Base-by-base conservation (phyloP, 2,113 vertebrate genomes). In the Anolis sagrei region DNA sequence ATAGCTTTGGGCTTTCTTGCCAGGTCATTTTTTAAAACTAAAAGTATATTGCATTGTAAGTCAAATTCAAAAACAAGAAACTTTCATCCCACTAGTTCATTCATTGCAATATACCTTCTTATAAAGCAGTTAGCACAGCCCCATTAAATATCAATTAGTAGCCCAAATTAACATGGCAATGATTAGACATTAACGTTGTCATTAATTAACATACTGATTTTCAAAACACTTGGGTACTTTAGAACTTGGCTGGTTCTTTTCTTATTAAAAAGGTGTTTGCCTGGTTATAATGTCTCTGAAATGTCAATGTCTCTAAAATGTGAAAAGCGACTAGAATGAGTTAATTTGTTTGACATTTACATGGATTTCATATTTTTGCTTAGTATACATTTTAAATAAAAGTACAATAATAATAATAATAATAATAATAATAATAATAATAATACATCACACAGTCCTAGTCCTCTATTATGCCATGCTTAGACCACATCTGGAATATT, bases 71-170 rank as follows among this genome's bases (percentile, higher is more conserved):
- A 84, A 93, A 89, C 89, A 90, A 94, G 93, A 81, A 94, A 89
- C 91, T 94, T 91, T 86, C 89, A 90, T 89, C 89, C 90, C 87
- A 89, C 74, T 85, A 44, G 88, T 84, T 88, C 79, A 87, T 95
- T 92, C 95, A 51, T 96, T 95, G 96, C 92, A 54, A 54, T 54
- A 91, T 94, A 91, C 48, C 88, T 86, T 93, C 61, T 92, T 85
- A 88, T 94, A 94, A 96, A 96, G 93, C 87, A 87, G 79, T 79
- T 82, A 92, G 88, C 90, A 88, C 82, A 91, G 58, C 91, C 87
- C 94, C 87, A 93, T 96, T 93, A 94, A 75, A 75, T 91, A 90
- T 93, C 93, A 96, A 95, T 95, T 95, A 92, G 92, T 82, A 93
- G 84, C 85, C 91, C 93, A 75, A 82, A 77, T 92, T 93, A 94